Evolutionary conservation across 2,888 invertebrate species (phyloP).

Genomic region (Volucella inflata): DNA sequence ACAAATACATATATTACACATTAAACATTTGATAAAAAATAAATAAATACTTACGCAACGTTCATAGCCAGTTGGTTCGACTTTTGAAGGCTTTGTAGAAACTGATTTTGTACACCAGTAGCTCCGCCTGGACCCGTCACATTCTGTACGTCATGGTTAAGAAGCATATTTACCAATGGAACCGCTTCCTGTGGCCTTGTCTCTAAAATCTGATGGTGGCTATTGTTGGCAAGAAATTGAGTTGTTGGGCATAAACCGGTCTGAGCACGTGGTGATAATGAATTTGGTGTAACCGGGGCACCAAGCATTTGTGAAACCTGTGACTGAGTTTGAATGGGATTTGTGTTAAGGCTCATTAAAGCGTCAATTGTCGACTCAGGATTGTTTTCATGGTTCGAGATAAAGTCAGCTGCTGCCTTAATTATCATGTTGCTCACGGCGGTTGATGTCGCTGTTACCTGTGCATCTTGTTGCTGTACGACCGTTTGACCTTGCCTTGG

Average conservation of each 20-base stretch:
- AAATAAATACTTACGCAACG: slow-evolving; percentile 70
- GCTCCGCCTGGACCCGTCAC: slow-evolving; percentile 76
- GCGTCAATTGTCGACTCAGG: slow-evolving; percentile 76
- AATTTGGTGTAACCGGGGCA: slow-evolving; percentile 65
- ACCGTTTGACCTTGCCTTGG: slow-evolving; percentile 72
- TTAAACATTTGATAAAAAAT: background rate
- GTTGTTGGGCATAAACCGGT: slow-evolving; percentile 48
- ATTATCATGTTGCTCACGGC: slow-evolving; percentile 89
- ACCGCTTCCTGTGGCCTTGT: slow-evolving; percentile 64
- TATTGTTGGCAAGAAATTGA: slow-evolving; percentile 61
- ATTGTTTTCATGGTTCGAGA: slow-evolving; percentile 87
- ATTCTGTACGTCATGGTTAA: slow-evolving; percentile 79
- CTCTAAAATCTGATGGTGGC: slow-evolving; percentile 62
- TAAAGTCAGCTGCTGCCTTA: slow-evolving; percentile 89
- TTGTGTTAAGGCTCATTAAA: slow-evolving; percentile 76
- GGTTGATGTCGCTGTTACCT: slow-evolving; percentile 81
- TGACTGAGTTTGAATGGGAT: slow-evolving; percentile 61
- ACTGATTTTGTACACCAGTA: slow-evolving; percentile 76
- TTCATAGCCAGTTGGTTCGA: slow-evolving; percentile 64
- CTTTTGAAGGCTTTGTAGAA: slow-evolving; percentile 77
- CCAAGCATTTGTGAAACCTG: slow-evolving; percentile 76
- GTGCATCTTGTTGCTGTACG: slow-evolving; percentile 79
- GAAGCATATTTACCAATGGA: slow-evolving; percentile 80
- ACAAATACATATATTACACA: background rate
- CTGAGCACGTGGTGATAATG: slow-evolving; percentile 65